Evolutionary conservation across 2,888 invertebrate genomes (phyloP).

Genomic region (Agrotis ipsilon): DNA sequence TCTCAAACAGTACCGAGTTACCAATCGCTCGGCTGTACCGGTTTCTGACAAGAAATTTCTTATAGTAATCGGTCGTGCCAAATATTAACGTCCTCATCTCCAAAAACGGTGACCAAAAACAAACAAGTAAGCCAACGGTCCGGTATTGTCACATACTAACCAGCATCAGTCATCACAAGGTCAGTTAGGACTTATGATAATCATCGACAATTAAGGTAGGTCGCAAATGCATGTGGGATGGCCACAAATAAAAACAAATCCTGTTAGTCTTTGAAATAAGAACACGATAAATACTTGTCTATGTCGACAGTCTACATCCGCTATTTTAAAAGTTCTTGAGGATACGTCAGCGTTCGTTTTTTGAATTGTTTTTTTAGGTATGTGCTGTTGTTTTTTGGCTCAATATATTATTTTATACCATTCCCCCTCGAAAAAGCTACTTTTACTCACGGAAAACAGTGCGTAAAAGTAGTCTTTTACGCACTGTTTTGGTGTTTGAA

Average conservation of each 20-base stretch:
- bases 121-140: slow-evolving; percentile 22
- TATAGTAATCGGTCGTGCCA: not conserved
- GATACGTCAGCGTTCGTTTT: slow-evolving; percentile 47
- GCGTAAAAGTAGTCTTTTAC: too few species aligned
- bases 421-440: too few species aligned
- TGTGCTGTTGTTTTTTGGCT: slow-evolving; percentile 29
- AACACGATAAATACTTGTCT: slow-evolving; percentile 53
- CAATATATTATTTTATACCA: slow-evolving; percentile 6
- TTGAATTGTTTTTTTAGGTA: slow-evolving; percentile 9
- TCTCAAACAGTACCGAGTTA: not conserved
- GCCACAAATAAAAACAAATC: slow-evolving; percentile 62
- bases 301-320: slow-evolving; percentile 57
- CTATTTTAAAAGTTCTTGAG: slow-evolving; percentile 36
- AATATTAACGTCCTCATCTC: slow-evolving; percentile 21
- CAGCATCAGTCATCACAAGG: slow-evolving; percentile 66
- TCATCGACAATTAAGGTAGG: slow-evolving; percentile 67
- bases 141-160: slow-evolving; percentile 48
- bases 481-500: too few species aligned
- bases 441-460: too few species aligned
- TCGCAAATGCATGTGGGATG: slow-evolving; percentile 50
- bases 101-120: slow-evolving; percentile 23
- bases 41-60: not conserved
- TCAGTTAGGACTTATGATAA: slow-evolving; percentile 69
- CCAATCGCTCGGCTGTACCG: not conserved
- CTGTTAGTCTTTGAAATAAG: slow-evolving; percentile 46